Base-by-base conservation (phyloP, 2,888 invertebrate genomes). In the Limnephilus marmoratus region DNA sequence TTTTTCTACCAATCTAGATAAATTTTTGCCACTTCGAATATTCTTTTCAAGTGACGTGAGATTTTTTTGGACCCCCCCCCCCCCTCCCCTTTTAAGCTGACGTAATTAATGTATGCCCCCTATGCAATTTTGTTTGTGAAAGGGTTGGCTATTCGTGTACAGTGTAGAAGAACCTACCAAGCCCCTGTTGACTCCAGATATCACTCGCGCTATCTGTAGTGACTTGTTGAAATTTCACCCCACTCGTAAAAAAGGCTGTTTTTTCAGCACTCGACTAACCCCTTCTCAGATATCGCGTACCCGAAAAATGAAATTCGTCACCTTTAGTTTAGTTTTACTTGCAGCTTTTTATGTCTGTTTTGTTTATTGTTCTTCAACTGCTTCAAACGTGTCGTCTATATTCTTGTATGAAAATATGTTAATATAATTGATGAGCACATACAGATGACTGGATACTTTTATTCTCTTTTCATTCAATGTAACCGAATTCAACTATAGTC, bases 161-260 rank as follows among this genome's bases (percentile, higher is more conserved):
- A 34, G 1, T 34, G 34, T 37, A 24, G n/a, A 24, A 68, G 68
- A 7, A 24, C 41, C 86, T 24, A 18, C n/a, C 45, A 11, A 34
- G 37, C 86, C 86, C 45, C 86, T 45, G 86, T 45, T 86, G 45
- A n/a, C 86, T 86, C 86, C 53, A 86, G 45, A 86, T 86, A n/a
- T n/a, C n/a, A 86, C 86, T 86, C n/a, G 86, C 13, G 29, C 45
- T 86, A 12, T 86, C 41, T 85, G 85, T 24, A 85, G 85, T 85
- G 85, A 85, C 85, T 49, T 86, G 86, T 86, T 86, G 86, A 86
- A 86, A 86, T 86, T 86, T 86, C 45, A 53, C 49, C 86, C 86
- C 86, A 49, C 86, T 86, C 86, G 86, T 53, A 45, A 86, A 86
- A 29, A 1, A 3, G 29, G 86, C 49, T 86, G 86, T 49, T 86